Evolutionary conservation across 2,797 vertebrate species (phyloP).

Genomic region (Hylomyscus alleni): DNA sequence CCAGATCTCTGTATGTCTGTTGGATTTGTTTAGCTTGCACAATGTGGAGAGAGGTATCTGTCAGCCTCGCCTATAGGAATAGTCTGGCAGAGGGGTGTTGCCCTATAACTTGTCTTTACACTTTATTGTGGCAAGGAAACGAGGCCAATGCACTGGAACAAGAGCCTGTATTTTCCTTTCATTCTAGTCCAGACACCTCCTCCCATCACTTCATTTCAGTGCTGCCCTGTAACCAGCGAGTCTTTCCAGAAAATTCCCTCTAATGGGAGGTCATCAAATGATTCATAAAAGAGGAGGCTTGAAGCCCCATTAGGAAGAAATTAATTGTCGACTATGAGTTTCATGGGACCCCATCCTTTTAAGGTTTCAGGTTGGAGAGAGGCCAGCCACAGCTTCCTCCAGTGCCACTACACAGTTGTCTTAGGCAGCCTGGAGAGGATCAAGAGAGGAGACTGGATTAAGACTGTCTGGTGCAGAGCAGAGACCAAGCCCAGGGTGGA

Average conservation of each 20-base stretch:
- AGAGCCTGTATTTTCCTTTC: neutral
- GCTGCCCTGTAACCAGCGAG: neutral
- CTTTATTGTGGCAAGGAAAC: neutral
- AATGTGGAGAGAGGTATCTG: neutral
- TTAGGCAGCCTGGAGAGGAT: neutral
- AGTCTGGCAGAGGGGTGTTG: neutral
- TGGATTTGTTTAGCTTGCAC: neutral
- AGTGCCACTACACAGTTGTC: neutral
- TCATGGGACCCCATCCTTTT: neutral
- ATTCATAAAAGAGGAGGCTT: slow-evolving; percentile 42
- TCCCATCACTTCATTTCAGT: neutral
- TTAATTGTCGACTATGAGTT: neutral
- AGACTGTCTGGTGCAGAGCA: neutral
- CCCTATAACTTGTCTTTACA: neutral
- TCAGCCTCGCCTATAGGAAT: neutral
- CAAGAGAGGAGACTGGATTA: neutral
- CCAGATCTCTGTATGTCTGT: neutral
- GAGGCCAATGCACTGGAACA: neutral
- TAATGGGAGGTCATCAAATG: slow-evolving; percentile 40
- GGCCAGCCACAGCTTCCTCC: neutral
- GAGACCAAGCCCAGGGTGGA: neutral
- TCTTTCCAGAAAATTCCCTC: neutral
- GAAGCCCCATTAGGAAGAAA: slow-evolving; percentile 27
- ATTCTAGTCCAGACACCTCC: neutral
- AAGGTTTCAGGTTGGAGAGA: slow-evolving; percentile 38